Conservation (phyloP, 2,797 vertebrate genomes). For the Poeciliopsis paucimaculata region DNA sequence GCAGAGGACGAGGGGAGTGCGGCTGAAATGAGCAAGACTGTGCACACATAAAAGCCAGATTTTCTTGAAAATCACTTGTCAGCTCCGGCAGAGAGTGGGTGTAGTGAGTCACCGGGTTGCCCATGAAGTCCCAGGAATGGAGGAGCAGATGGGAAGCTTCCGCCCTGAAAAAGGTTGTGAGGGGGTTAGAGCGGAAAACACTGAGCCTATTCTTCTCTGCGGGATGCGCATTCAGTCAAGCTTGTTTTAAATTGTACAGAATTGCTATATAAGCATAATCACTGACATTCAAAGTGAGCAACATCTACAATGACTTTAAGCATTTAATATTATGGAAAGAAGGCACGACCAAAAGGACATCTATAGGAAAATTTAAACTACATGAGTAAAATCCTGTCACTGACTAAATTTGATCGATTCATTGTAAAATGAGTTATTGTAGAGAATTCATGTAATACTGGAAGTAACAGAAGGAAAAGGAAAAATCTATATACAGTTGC, state of each 20-base stretch:
- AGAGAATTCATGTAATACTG: background rate
- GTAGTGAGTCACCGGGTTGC: constrained; percentile 56
- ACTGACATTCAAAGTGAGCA: background rate
- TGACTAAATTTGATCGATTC: background rate
- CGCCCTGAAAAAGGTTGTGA: background rate
- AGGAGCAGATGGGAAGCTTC: constrained; percentile 29
- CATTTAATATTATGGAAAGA: background rate
- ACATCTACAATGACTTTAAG: background rate
- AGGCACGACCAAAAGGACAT: background rate
- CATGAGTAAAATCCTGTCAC: background rate
- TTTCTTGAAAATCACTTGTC: constrained; percentile 34
- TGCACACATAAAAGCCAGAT: constrained; percentile 18
- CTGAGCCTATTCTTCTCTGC: too few relatives aligned
- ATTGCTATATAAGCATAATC: background rate
- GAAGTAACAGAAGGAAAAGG: background rate
- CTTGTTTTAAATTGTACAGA: background rate
- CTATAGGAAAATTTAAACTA: background rate
- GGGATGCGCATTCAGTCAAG: background rate
- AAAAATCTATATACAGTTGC: background rate
- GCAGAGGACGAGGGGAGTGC: background rate
- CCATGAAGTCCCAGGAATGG: constrained; percentile 34
- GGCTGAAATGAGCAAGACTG: constrained; percentile 8
- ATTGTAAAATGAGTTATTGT: background rate
- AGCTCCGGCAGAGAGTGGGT: constrained; percentile 35
- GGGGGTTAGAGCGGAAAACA: background rate